phyloP scores from a whole-genome alignment of 2,113 vertebrate species.

The Nansenia antarctica region DNA sequence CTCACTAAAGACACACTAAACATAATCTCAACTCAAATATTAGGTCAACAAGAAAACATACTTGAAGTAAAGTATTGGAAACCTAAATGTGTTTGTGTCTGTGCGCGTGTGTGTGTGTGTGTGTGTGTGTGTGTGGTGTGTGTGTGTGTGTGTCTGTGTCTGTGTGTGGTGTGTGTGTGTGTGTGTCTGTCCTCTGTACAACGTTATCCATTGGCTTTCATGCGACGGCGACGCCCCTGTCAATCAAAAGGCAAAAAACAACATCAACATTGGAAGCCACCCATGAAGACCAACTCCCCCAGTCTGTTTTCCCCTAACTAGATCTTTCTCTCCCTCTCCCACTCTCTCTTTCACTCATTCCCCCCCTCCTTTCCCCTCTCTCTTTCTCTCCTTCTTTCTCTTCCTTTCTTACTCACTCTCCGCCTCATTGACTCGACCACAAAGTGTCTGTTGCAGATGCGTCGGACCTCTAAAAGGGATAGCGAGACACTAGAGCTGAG shows the following conservation, averaged over 20 bases:
- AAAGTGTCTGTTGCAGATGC: constrained; percentile 61
- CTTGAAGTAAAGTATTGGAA: no score
- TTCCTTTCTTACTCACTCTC: constrained; percentile 53
- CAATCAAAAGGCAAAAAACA: constrained; percentile 58
- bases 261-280: constrained; percentile 62
- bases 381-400: constrained; percentile 53
- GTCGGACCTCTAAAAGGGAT: constrained; percentile 38
- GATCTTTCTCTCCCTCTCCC: constrained; percentile 28
- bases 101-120: background rate
- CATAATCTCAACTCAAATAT: no score
- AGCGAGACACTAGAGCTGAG: constrained; percentile 29
- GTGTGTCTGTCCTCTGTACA: constrained; percentile 50
- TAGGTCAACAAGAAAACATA: no score
- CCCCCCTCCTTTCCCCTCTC: constrained; percentile 1
- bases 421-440: constrained; percentile 59
- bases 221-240: constrained; percentile 54
- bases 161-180: constrained; percentile 28
- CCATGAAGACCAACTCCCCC: constrained; percentile 54
- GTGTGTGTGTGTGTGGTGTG: background rate
- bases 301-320: constrained; percentile 11
- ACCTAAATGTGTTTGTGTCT: background rate
- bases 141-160: constrained; percentile 3
- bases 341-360: background rate
- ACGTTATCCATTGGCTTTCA: constrained; percentile 44
- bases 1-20: no score